phyloP scores from a whole-genome alignment of 2,797 vertebrate species.

The Iguana delicatissima region DNA sequence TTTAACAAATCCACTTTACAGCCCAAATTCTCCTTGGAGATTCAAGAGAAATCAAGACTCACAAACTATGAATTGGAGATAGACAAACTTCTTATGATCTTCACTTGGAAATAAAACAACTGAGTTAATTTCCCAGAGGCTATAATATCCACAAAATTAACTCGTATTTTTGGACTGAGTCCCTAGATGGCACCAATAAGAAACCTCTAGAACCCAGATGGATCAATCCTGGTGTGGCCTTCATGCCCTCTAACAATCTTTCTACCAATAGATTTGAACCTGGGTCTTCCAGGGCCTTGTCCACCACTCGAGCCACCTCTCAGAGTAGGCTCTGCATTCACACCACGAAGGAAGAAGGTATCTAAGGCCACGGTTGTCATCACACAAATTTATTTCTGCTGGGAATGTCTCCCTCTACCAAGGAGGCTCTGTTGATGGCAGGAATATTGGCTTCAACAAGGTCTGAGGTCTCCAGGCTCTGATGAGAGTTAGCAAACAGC shows the following conservation, averaged over 20 bases:
- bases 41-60: neutral
- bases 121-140: neutral
- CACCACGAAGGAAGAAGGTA: neutral
- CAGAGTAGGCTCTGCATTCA: neutral
- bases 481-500: too few species aligned
- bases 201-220: neutral
- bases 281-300: too few species aligned
- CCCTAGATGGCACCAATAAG: neutral
- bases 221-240: neutral
- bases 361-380: neutral
- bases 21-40: neutral
- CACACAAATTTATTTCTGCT: neutral
- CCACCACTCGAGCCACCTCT: neutral
- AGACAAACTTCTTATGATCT: neutral
- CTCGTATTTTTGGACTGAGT: neutral
- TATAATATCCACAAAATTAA: neutral
- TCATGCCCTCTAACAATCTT: neutral
- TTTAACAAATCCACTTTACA: neutral
- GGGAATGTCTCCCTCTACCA: neutral
- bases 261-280: neutral
- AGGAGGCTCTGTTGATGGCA: neutral
- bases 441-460: neutral
- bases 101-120: neutral
- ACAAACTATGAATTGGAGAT: neutral
- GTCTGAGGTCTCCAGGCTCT: neutral